Conservation (phyloP, 1,140 invertebrate species). For the Hyles euphorbiae region DNA sequence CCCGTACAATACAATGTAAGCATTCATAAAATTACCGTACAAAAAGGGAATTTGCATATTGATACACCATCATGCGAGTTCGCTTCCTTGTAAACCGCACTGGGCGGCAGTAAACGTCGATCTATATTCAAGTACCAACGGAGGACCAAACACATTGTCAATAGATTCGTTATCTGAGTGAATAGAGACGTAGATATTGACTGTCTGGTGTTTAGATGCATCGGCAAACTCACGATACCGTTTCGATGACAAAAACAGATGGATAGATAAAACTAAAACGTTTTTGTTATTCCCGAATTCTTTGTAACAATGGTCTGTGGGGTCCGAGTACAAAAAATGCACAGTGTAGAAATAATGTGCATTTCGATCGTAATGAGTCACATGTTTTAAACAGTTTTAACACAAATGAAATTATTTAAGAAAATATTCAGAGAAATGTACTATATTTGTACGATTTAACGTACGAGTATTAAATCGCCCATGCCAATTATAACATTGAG, state of each 20-base stretch:
- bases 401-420: no score
- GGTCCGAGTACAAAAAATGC: background rate
- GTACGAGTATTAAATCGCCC: no score
- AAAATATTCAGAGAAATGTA: no score
- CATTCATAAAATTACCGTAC: no score
- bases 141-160: constrained; percentile 1
- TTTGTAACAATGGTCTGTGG: constrained; percentile 1
- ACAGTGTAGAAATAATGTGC: background rate
- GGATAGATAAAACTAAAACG: constrained; percentile 18
- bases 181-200: constrained; percentile 34
- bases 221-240: constrained; percentile 20
- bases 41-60: no score
- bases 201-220: constrained; percentile 24
- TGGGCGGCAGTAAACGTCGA: no score
- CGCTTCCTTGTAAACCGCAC: no score
- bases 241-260: constrained; percentile 29
- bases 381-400: background rate
- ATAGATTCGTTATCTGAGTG: constrained; percentile 25
- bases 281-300: constrained; percentile 19
- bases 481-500: no score
- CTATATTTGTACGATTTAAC: no score
- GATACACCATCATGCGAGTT: no score
- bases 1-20: no score
- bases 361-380: background rate
- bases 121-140: no score